Conservation (phyloP, 2,797 vertebrate species). For the Siniperca obscura region DNA sequence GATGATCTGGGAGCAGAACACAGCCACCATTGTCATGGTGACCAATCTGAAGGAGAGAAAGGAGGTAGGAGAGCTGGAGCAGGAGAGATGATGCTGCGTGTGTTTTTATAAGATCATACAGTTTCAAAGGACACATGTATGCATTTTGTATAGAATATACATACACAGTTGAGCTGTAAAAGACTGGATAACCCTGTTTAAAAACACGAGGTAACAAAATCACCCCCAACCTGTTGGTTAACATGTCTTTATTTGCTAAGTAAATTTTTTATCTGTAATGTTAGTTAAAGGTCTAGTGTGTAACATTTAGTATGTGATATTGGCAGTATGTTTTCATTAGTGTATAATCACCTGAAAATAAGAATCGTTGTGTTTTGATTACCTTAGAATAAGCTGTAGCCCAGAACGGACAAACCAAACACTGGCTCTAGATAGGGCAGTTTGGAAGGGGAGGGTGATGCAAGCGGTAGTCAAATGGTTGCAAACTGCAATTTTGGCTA, state of each 20-base stretch:
- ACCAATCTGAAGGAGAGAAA: conserved; percentile 99
- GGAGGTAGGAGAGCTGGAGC: conserved; percentile 83
- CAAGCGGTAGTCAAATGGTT: too few species aligned
- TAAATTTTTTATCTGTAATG: not conserved
- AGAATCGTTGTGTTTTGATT: too few species aligned
- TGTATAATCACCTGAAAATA: too few species aligned
- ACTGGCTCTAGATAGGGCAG: too few species aligned
- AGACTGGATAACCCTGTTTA: not conserved
- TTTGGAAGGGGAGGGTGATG: too few species aligned
- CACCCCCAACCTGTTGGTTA: not conserved
- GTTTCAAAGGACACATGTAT: not conserved
- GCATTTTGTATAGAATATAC: not conserved
- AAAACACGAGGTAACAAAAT: not conserved
- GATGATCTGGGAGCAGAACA: conserved; percentile 99
- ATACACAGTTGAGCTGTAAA: not conserved
- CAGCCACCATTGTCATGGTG: conserved; percentile 98
- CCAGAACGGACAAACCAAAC: too few species aligned
- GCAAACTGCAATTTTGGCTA: too few species aligned
- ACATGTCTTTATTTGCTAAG: not conserved
- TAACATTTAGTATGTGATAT: too few species aligned
- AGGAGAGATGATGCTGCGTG: not conserved
- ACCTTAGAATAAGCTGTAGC: too few species aligned
- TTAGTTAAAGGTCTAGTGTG: too few species aligned
- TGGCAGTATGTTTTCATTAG: too few species aligned
- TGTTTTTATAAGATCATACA: not conserved